Evolutionary conservation across 2,797 vertebrate genomes (phyloP).

Genomic region (Sparus aurata): DNA sequence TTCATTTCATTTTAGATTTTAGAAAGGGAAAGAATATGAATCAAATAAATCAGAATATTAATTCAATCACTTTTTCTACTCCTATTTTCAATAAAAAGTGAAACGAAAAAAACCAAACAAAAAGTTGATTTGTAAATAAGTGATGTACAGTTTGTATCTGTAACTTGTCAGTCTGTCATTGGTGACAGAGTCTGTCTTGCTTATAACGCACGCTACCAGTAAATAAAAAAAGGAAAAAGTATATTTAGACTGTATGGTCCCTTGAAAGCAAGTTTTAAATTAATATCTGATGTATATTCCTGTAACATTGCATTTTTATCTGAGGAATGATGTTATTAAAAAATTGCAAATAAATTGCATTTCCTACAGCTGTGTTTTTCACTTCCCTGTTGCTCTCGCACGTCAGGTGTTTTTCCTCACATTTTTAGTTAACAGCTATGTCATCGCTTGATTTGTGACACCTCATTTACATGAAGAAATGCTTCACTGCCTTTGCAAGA

Average conservation of each 20-base stretch:
- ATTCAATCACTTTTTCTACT: constrained; percentile 91
- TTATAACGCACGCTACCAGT: constrained; percentile 95
- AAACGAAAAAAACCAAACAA: constrained; percentile 84
- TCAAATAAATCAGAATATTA: constrained; percentile 87
- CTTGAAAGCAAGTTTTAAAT: constrained; percentile 94
- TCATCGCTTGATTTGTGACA: neutral
- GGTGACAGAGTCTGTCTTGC: constrained; percentile 95
- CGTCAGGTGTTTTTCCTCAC: neutral
- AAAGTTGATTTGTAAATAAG: constrained; percentile 94
- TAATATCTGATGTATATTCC: constrained; percentile 99
- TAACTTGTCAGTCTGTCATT: constrained; percentile 93
- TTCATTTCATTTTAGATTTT: constrained; percentile 87
- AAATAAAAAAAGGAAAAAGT: constrained; percentile 90
- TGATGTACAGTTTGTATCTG: constrained; percentile 98
- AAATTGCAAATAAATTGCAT: constrained; percentile 99
- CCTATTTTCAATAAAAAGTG: constrained; percentile 89
- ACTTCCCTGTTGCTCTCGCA: neutral
- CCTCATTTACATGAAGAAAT: neutral
- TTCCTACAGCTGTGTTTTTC: constrained; percentile 83
- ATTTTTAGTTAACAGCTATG: too few species aligned
- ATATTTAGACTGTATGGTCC: constrained; percentile 93
- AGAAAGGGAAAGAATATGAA: constrained; percentile 86
- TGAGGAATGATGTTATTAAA: constrained; percentile 99
- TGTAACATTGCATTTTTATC: constrained; percentile 99
- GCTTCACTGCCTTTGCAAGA: too few species aligned